phyloP scores from a whole-genome alignment of 2,888 invertebrate species.

The Caradrina kadenii region DNA sequence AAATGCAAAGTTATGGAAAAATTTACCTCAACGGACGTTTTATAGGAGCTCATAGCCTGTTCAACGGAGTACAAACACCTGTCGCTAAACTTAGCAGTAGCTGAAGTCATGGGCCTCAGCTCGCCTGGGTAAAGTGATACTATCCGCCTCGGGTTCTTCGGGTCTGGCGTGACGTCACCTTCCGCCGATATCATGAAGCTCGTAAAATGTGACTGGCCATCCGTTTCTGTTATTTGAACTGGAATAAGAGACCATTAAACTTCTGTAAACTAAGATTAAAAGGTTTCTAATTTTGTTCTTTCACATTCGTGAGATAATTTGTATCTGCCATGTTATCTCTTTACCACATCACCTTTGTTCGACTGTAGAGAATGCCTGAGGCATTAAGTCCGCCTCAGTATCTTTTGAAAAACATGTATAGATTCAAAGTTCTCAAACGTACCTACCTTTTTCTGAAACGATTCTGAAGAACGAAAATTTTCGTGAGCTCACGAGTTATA shows the following conservation, averaged over 20 bases:
- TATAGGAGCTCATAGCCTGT: slow-evolving; percentile 75
- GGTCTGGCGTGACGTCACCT: slow-evolving; percentile 80
- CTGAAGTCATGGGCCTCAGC: slow-evolving; percentile 73
- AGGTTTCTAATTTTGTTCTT: too few relatives aligned
- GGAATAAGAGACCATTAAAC: slow-evolving; percentile 36
- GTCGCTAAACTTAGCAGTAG: slow-evolving; percentile 81
- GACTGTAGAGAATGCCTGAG: too few relatives aligned
- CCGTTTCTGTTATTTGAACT: slow-evolving; percentile 81
- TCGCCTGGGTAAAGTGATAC: slow-evolving; percentile 78
- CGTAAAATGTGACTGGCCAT: slow-evolving; percentile 79
- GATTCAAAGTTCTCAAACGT: too few relatives aligned
- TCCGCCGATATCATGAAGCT: slow-evolving; percentile 86
- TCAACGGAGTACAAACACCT: slow-evolving; percentile 84
- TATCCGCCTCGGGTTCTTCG: slow-evolving; percentile 78
- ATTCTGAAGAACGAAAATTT: too few relatives aligned
- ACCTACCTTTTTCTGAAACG: too few relatives aligned
- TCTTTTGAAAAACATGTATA: too few relatives aligned
- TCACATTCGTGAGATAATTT: too few relatives aligned
- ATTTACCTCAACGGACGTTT: slow-evolving; percentile 79
- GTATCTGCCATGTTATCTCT: too few relatives aligned
- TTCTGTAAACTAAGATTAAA: background rate
- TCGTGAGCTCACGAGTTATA: too few relatives aligned
- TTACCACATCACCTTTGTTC: too few relatives aligned
- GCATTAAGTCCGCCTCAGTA: too few relatives aligned
- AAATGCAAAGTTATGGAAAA: background rate